Evolutionary conservation across 2,113 vertebrate species (phyloP).

Genomic region (Nothoprocta perdicaria): DNA sequence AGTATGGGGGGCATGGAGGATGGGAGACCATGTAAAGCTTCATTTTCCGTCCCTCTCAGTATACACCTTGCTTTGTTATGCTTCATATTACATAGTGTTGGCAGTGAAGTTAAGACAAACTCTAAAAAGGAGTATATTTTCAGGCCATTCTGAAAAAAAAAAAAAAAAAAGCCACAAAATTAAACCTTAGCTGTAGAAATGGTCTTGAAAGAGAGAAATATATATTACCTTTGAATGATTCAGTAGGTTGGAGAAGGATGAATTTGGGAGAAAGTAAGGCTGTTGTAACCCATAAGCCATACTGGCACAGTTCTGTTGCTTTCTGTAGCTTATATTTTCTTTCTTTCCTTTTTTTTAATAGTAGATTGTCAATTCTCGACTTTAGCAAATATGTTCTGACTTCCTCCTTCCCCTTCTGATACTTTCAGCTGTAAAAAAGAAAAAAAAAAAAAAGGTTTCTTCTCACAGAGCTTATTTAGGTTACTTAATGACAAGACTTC

Average conservation of each 20-base stretch:
- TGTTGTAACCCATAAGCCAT: background rate
- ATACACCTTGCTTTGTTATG: background rate
- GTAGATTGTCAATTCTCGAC: background rate
- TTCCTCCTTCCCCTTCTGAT: background rate
- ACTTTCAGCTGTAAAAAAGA: background rate
- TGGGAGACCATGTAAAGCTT: background rate
- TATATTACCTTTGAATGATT: background rate
- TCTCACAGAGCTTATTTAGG: background rate
- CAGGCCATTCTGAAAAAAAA: background rate
- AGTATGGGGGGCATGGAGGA: background rate
- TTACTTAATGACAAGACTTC: background rate
- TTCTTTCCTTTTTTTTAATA: background rate
- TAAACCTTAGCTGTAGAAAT: background rate
- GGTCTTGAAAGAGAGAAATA: background rate
- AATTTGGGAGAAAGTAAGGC: background rate
- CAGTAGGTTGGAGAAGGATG: accelerated
- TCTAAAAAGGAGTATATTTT: background rate
- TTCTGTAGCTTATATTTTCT: background rate
- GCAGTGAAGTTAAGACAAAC: background rate
- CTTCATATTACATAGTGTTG: background rate
- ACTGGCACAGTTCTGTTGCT: background rate
- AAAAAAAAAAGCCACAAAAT: background rate
- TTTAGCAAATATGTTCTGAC: background rate
- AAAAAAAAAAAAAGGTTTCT: accelerated
- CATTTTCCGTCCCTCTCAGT: background rate